Base-by-base conservation (phyloP, 2,888 invertebrate genomes). In the Aphodius sticticus region DNA sequence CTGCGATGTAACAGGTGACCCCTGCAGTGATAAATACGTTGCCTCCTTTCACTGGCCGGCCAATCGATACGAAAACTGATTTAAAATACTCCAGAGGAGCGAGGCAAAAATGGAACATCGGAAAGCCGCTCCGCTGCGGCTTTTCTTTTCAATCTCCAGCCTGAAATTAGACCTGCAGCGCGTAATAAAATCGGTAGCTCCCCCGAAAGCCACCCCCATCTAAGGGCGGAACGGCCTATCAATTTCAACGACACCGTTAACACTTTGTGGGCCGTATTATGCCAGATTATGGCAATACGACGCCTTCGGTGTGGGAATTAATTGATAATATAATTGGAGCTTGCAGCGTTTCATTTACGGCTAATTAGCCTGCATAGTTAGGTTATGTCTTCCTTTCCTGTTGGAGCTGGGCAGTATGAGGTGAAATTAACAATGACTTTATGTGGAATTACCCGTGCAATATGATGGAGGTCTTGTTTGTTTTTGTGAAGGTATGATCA, bases 1-100 rank as follows among this genome's bases (percentile, higher is more conserved):
- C 53, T 53, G 53, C 53, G 53, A 53, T 53, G 53, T 53, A 53
- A 53, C 53, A 53, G 53, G 53, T 53, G 53, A 53, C 53, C 53
- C 53, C 12, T 53, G 53, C 53, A 53, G 53, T 53, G 53, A 53
- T 53, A 53, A 53, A 53, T 53, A 53, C 53, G 7, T 53, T 1
- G 53, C 2, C 26, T 53, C 53, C 53, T 9, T 53, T 53, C 53
- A 53, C 53, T 26, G 26, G 53, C 53, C 53, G 12, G 53, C 53
- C 9, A 53, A 12, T 12, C 9, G 53, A 7, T 7, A 12, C 9
- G 53, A 1, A 12, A 12, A 53, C 9, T 53, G 53, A 53, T 9
- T 53, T 12, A 53, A 53, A 53, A 53, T 12, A 53, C 53, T 53
- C 12, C 2, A 1, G 53, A 53, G 12, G 12, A 53, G 12, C 12